These are phyloP conservation scores for Neodon shergylaensis DNA, from an alignment of 2,113 vertebrate species.

Conservation along the genomic window DNA sequence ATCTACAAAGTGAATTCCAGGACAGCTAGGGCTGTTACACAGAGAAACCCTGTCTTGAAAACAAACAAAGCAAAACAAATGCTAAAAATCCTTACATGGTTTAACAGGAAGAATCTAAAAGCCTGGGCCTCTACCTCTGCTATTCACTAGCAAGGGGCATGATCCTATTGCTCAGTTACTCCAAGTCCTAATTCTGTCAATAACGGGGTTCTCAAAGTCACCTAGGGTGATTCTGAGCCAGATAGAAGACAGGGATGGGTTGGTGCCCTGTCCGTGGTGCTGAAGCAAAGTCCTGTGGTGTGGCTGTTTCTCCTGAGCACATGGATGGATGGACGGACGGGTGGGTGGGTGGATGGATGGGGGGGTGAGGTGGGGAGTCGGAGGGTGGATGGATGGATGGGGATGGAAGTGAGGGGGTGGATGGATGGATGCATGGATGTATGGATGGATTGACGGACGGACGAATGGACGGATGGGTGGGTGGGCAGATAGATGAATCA, in stretches of 20 bases:
- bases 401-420: too few species aligned
- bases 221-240: neutral
- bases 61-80: neutral
- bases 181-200: neutral
- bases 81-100: neutral
- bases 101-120: neutral
- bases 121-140: neutral
- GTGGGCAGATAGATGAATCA: too few species aligned
- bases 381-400: too few species aligned
- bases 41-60: neutral
- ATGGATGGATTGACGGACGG: too few species aligned
- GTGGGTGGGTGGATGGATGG: neutral
- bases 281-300: neutral
- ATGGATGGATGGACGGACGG: too few species aligned
- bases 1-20: neutral
- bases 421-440: too few species aligned
- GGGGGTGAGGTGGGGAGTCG: too few species aligned
- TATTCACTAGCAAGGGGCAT: neutral
- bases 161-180: neutral
- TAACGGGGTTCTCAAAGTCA: neutral
- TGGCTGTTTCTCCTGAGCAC: neutral
- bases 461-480: too few species aligned
- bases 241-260: accelerated
- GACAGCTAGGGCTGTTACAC: neutral
- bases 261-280: constrained; percentile 38